phyloP scores from a whole-genome alignment of 2,113 vertebrate species.

The Struthidea cinerea region DNA sequence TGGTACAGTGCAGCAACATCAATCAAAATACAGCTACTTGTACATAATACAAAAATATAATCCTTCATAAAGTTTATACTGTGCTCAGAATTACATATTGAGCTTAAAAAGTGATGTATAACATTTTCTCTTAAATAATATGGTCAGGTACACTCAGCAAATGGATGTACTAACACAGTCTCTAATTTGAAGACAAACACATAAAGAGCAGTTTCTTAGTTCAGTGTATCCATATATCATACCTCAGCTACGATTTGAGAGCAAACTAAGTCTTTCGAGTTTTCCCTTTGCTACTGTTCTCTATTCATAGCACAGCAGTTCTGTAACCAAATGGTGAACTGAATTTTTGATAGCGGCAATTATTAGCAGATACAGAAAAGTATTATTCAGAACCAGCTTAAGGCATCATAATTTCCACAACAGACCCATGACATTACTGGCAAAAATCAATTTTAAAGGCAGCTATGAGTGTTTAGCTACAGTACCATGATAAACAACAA shows the following conservation, averaged over 20 bases:
- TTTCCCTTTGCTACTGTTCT: neutral
- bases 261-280: neutral
- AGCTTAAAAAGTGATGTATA: neutral
- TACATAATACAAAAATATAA: constrained; percentile 58
- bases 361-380: neutral
- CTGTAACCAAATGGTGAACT: neutral
- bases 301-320: neutral
- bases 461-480: neutral
- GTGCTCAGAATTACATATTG: neutral
- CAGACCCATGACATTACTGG: neutral
- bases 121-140: neutral
- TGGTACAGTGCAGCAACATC: neutral
- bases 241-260: neutral
- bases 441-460: neutral
- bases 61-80: neutral
- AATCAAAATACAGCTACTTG: neutral
- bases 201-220: neutral
- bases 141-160: neutral
- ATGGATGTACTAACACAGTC: neutral
- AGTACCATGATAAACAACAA: neutral
- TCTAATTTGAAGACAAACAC: neutral
- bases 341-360: neutral
- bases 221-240: neutral
- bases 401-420: constrained; percentile 29
- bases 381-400: neutral